Conservation (phyloP, 2,888 invertebrate species). For the Campaea margaritaria region DNA sequence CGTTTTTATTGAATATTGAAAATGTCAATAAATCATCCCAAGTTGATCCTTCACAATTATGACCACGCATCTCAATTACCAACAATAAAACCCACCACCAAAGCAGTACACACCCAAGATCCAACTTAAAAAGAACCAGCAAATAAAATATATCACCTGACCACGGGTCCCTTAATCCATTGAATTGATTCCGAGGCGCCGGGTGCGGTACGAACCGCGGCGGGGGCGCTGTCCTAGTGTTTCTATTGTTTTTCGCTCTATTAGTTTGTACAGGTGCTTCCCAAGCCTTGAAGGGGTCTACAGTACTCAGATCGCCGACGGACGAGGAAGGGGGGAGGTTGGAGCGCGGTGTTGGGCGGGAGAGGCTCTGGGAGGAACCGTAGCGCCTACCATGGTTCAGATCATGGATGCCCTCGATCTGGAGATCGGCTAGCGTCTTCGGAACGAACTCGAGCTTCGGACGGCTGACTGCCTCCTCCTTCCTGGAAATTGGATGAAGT, state of each 20-base stretch:
- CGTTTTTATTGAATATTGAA: no score
- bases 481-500: conserved; percentile 79
- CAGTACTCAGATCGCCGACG: conserved; percentile 70
- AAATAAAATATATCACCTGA: conserved; percentile 85
- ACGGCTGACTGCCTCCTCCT: conserved; percentile 94
- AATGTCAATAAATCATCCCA: conserved; percentile 1
- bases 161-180: conserved; percentile 85
- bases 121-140: conserved; percentile 56
- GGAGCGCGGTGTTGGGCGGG: conserved; percentile 61
- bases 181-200: conserved; percentile 71
- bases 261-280: conserved; percentile 55
- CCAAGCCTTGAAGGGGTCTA: conserved; percentile 76
- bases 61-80: neutral
- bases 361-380: conserved; percentile 81
- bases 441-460: conserved; percentile 96
- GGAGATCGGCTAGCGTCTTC: conserved; percentile 94
- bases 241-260: conserved; percentile 17
- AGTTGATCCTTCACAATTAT: conserved; percentile 11
- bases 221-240: conserved; percentile 46
- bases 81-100: conserved; percentile 31
- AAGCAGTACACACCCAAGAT: conserved; percentile 68
- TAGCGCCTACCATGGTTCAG: conserved; percentile 88
- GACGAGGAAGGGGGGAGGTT: conserved; percentile 70
- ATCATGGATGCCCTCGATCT: conserved; percentile 91
- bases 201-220: conserved; percentile 69